Conservation (phyloP, 2,888 invertebrate genomes). For the Geophilus truncorum region DNA sequence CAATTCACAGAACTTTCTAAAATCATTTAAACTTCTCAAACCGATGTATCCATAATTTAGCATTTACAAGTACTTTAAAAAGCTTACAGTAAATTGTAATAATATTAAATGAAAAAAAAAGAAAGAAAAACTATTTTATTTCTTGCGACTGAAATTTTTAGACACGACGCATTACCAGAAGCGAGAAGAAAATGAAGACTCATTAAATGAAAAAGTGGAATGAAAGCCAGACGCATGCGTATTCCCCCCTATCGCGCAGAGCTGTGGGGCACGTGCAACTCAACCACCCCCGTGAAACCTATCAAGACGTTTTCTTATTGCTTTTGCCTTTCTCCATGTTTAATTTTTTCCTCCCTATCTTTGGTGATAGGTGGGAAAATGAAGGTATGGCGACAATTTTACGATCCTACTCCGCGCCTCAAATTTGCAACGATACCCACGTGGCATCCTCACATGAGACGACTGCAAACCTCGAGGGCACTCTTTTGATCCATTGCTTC, state of each 20-base stretch:
- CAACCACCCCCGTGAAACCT: slow-evolving; percentile 20
- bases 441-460: background rate
- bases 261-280: slow-evolving; percentile 18
- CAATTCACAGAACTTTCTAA: too few species aligned
- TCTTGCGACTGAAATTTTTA: background rate
- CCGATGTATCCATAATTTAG: too few species aligned
- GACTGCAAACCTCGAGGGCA: background rate
- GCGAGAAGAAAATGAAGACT: slow-evolving; percentile 14
- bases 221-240: background rate
- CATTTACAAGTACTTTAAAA: too few species aligned
- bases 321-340: slow-evolving; percentile 2
- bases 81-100: too few species aligned
- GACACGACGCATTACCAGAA: background rate
- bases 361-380: slow-evolving; percentile 17
- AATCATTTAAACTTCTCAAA: too few species aligned
- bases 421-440: slow-evolving; percentile 5
- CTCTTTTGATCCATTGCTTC: background rate
- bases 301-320: slow-evolving; percentile 25
- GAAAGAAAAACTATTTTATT: too few species aligned
- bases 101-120: too few species aligned
- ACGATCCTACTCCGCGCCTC: background rate
- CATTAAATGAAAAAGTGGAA: slow-evolving; percentile 11
- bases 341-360: slow-evolving; percentile 15
- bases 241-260: background rate
- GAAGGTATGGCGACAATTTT: slow-evolving; percentile 8